phyloP scores from a whole-genome alignment of 2,797 vertebrate genomes.

The Dryobates pubescens region DNA sequence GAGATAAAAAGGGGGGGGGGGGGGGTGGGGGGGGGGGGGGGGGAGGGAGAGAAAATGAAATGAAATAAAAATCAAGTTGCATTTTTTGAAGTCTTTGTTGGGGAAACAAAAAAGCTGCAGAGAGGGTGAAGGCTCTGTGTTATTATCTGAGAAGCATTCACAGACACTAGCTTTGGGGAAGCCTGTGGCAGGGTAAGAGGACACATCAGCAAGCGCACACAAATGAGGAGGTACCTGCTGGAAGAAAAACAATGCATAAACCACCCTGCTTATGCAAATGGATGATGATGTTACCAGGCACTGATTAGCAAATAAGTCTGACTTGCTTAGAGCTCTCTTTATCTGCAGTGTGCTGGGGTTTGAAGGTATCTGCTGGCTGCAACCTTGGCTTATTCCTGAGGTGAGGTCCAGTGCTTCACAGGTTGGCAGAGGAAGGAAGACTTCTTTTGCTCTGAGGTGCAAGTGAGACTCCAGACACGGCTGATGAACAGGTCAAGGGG shows the following conservation, averaged over 20 bases:
- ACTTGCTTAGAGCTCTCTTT: background rate
- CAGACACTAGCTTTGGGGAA: constrained; percentile 60
- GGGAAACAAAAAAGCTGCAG: background rate
- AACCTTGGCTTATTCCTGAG: background rate
- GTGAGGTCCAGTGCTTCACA: background rate
- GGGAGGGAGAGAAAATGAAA: no score
- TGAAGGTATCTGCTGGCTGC: background rate
- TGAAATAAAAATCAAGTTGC: background rate
- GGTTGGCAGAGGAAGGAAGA: background rate
- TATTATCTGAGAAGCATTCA: constrained; percentile 35
- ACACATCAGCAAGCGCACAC: constrained; percentile 2
- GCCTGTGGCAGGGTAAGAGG: constrained; percentile 35
- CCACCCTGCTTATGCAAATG: constrained; percentile 35
- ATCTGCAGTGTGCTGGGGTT: background rate
- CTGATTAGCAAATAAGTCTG: constrained; percentile 56
- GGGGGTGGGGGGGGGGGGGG: no score
- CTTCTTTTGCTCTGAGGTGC: background rate
- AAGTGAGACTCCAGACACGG: background rate
- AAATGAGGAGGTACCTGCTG: constrained; percentile 16
- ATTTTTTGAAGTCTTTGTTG: constrained; percentile 32
- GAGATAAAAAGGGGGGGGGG: background rate
- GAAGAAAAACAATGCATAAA: constrained; percentile 44
- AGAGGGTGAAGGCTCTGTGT: constrained; percentile 38
- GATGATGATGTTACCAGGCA: constrained; percentile 48
- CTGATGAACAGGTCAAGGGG: background rate